phyloP scores from a whole-genome alignment of 2,113 vertebrate species.

The Otocyon megalotis region DNA sequence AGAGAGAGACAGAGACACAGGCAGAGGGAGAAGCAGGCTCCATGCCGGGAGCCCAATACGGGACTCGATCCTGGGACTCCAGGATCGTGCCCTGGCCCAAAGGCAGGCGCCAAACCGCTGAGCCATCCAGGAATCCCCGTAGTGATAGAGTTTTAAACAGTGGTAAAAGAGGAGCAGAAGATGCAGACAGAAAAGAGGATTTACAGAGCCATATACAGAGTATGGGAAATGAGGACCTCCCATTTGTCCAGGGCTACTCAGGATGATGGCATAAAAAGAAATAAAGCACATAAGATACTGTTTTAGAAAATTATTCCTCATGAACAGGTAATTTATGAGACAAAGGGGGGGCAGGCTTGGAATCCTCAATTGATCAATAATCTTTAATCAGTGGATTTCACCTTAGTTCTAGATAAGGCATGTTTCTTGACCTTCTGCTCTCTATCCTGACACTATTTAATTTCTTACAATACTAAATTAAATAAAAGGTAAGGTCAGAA shows the following conservation, averaged over 20 bases:
- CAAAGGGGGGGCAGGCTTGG: neutral
- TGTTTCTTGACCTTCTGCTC: neutral
- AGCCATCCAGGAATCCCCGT: no score
- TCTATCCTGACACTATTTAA: neutral
- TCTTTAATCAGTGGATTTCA: neutral
- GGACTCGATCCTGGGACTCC: no score
- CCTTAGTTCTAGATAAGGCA: neutral
- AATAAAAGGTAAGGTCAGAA: conserved; percentile 41
- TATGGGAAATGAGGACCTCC: neutral
- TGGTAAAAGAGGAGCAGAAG: neutral
- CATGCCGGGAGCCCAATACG: no score
- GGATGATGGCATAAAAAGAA: neutral
- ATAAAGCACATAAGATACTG: neutral
- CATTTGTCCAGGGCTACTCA: neutral
- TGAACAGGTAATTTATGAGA: neutral
- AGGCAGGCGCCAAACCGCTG: no score
- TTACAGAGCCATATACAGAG: neutral
- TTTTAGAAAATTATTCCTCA: conserved; percentile 18
- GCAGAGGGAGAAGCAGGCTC: no score
- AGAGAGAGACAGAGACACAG: no score
- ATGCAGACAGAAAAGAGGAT: neutral
- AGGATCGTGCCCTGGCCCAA: no score
- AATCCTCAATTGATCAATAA: neutral
- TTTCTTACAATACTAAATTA: neutral
- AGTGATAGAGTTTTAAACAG: neutral